Evolutionary conservation across 2,113 vertebrate genomes (phyloP), one percentile per base, ranked within the genome.

Genomic region (Spea bombifrons): DNA sequence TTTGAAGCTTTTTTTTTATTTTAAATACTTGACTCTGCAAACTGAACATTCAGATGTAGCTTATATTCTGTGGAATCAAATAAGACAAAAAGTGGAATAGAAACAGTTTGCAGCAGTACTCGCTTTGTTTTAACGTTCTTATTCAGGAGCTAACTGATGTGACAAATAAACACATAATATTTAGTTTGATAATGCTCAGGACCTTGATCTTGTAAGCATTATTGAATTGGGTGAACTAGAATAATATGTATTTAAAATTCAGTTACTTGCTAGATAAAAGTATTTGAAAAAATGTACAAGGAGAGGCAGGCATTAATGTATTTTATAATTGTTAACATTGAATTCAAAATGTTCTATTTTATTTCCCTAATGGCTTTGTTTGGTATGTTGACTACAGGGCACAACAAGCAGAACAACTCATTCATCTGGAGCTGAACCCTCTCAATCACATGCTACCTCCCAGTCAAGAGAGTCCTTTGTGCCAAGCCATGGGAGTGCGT

Each of bases 401-500:
- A 91, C 94, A 67, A 92, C 92, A 5, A 92, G 89, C 84, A 94
- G 95, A 84, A 91, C 91, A 59, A 92, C 92, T 84, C 94, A 95
- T 87, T 88, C 94, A 82, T 88, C 91, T 83, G 87, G 91, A 81
- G 81, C 93, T 76, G 89, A 94, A 83, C 88, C 88, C 59, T 89
- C 91, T 78, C 93, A 94, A 75, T 86, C 88, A 73, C 89, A 88
- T 75, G 85, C 84, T 78, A 79, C 85, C 71, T 83, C 90, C 65
- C 89, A 87, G 74, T 84, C 90, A 63, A 92, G 95, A 88, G 95
- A 97, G 86, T 90, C 94, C 73, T 95, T 94, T 88, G 93, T 92
- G 83, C 95, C 93, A 87, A 94, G 94, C 91, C 94, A 94, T 85
- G 92, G 92, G 84, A 96, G 95, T 87, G 94, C 93, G 82, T 96